These are phyloP conservation scores for Scaptomyza hsui DNA, from an alignment of 1,140 invertebrate genomes.

Conservation along the genomic window DNA sequence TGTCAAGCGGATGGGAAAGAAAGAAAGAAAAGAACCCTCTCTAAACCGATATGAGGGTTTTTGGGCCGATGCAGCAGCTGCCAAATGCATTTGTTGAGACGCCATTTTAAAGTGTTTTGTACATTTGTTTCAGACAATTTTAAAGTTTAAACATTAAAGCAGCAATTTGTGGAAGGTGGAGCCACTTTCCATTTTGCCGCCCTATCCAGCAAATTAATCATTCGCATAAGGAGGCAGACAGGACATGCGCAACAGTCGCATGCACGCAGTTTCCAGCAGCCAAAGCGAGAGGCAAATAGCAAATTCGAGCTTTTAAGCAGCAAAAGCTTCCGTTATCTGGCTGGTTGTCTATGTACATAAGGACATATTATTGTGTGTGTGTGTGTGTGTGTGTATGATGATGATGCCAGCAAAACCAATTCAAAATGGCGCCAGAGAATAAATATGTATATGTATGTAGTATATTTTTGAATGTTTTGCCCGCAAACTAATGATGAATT, in stretches of 20 bases:
- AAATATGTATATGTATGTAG: too few species aligned
- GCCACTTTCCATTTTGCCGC: conserved; percentile 66
- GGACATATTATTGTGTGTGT: not conserved
- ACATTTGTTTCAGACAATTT: conserved; percentile 20
- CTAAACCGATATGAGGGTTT: not conserved
- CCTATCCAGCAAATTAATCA: conserved; percentile 63
- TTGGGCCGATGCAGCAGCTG: conserved; percentile 26
- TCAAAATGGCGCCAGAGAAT: conserved; percentile 60
- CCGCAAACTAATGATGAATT: conserved; percentile 30
- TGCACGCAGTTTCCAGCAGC: conserved; percentile 37
- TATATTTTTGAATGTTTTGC: conserved; percentile 21
- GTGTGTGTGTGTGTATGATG: conserved; percentile 1
- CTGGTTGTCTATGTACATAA: conserved; percentile 45
- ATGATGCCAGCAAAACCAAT: conserved; percentile 47
- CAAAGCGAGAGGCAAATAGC: conserved; percentile 71
- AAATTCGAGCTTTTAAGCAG: conserved; percentile 51
- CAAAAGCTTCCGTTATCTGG: conserved; percentile 73
- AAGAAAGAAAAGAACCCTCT: not conserved
- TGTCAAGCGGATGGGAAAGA: conserved; percentile 64
- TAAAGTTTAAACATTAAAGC: conserved; percentile 47
- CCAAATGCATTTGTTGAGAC: conserved; percentile 17
- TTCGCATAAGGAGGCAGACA: conserved; percentile 59
- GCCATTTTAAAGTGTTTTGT: conserved; percentile 58
- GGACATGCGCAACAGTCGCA: conserved; percentile 76
- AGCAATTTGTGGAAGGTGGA: conserved; percentile 45